Evolutionary conservation across 2,113 vertebrate genomes (phyloP).

Genomic region (Austrofundulus limnaeus): DNA sequence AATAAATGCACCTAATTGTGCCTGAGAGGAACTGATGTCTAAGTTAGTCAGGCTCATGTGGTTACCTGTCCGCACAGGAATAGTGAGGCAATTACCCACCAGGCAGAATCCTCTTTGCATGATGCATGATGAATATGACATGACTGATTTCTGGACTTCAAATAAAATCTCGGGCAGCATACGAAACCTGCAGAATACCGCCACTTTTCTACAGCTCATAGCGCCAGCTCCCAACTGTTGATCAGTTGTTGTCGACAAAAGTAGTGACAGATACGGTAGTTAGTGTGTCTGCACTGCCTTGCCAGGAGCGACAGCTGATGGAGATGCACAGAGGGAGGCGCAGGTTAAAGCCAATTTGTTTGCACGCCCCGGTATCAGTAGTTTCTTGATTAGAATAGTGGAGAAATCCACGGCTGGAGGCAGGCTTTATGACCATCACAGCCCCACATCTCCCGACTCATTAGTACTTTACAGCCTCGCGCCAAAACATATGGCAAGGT

Average conservation of each 20-base stretch:
- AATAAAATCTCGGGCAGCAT: slow-evolving; percentile 17
- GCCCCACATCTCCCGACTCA: slow-evolving; percentile 62
- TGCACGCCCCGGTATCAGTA: slow-evolving; percentile 43
- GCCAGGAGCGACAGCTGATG: slow-evolving; percentile 60
- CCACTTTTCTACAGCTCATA: slow-evolving; percentile 12
- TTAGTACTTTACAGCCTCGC: slow-evolving; percentile 66
- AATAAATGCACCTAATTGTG: slow-evolving; percentile 14
- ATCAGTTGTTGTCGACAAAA: slow-evolving; percentile 41
- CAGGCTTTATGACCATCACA: slow-evolving; percentile 67
- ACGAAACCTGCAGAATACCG: slow-evolving; percentile 9
- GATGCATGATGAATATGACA: background rate
- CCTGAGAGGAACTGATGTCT: slow-evolving; percentile 11
- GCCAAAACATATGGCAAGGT: slow-evolving; percentile 70
- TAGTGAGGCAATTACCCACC: slow-evolving; percentile 6
- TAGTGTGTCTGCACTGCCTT: slow-evolving; percentile 41
- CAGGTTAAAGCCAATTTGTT: slow-evolving; percentile 62
- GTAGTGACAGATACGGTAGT: slow-evolving; percentile 41
- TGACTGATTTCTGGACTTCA: slow-evolving; percentile 21
- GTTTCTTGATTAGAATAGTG: slow-evolving; percentile 64
- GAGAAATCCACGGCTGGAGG: slow-evolving; percentile 61
- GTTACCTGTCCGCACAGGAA: slow-evolving; percentile 1
- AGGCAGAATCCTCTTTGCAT: background rate
- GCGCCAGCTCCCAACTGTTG: slow-evolving; percentile 56
- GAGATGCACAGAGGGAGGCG: slow-evolving; percentile 56
- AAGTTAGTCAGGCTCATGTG: background rate